phyloP scores from a whole-genome alignment of 37 sponge, comb jelly and placozoan species.

The Beroe forskalii region DNA sequence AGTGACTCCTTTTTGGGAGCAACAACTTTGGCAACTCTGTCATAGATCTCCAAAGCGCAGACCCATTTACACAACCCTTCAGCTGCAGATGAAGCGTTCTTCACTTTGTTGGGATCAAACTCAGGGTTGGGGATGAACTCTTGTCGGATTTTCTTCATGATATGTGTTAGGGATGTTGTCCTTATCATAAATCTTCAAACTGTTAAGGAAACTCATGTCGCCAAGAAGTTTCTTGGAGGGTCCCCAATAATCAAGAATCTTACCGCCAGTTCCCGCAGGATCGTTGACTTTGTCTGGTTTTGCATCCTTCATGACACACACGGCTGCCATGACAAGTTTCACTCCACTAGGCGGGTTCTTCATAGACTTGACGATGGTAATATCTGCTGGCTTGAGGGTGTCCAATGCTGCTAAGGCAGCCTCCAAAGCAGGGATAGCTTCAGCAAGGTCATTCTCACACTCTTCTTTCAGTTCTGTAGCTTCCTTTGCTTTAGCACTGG shows the following conservation, averaged over 20 bases:
- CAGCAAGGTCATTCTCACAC: constrained; percentile 98
- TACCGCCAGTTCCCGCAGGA: constrained; percentile 83
- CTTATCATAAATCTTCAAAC: constrained; percentile 88
- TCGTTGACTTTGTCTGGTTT: constrained; percentile 97
- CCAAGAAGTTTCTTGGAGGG: constrained; percentile 94
- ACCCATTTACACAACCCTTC: constrained; percentile 97
- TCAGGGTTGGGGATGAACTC: constrained; percentile 86
- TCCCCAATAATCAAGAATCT: constrained; percentile 97
- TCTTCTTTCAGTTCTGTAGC: constrained; percentile 93
- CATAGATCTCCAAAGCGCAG: constrained; percentile 95
- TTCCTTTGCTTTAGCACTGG: constrained; percentile 89
- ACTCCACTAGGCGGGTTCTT: constrained; percentile 95
- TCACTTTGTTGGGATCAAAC: constrained; percentile 94
- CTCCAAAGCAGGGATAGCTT: constrained; percentile 98
- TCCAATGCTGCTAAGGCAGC: constrained; percentile 92
- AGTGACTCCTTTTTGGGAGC: constrained; percentile 97
- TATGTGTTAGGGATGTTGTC: constrained; percentile 91
- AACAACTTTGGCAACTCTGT: constrained; percentile 97
- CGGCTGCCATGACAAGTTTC: constrained; percentile 95
- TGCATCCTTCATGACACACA: constrained; percentile 97
- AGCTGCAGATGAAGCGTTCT: constrained; percentile 96
- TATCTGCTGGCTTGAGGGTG: constrained; percentile 96
- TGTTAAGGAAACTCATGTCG: constrained; percentile 91
- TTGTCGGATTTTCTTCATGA: constrained; percentile 89
- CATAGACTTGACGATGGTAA: constrained; percentile 95